Conservation (phyloP, 2,888 invertebrate genomes). For the Therioaphis trifolii region DNA sequence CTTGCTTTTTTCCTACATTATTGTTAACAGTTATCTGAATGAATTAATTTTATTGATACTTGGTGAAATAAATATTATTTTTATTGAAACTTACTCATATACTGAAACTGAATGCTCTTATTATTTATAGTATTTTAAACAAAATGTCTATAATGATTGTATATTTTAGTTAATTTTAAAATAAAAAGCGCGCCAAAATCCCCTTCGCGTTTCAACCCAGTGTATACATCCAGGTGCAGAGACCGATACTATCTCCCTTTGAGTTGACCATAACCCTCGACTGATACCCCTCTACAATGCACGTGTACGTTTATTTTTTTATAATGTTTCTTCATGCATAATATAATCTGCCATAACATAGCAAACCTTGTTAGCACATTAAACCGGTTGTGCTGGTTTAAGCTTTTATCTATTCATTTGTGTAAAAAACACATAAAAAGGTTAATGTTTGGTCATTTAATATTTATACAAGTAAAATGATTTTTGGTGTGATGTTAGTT, state of each 20-base stretch:
- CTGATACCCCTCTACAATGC: slow-evolving; percentile 54
- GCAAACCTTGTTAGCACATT: slow-evolving; percentile 52
- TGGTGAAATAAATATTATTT: no score
- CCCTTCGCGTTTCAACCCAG: slow-evolving; percentile 5
- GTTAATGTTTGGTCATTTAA: slow-evolving; percentile 18
- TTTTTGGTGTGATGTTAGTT: neutral
- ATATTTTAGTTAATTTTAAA: no score
- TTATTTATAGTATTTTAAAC: no score
- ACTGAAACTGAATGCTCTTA: no score
- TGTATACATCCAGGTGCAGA: slow-evolving; percentile 45
- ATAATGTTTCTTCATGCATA: slow-evolving; percentile 47
- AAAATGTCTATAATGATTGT: no score
- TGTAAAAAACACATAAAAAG: slow-evolving; percentile 45
- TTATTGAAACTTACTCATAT: no score
- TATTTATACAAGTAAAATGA: neutral
- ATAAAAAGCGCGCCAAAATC: slow-evolving; percentile 48
- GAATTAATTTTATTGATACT: no score
- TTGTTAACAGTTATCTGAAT: no score
- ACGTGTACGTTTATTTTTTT: slow-evolving; percentile 43
- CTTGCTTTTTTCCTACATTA: no score
- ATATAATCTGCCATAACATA: slow-evolving; percentile 52
- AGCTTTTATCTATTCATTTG: slow-evolving; percentile 29
- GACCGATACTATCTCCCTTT: slow-evolving; percentile 25
- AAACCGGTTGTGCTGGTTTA: slow-evolving; percentile 56
- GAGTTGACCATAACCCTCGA: slow-evolving; percentile 52